A percentile compares a stretch with the other conserved stretches of the same genome.
phyloP scores from a whole-genome alignment of 2,797 vertebrate species.

The Knipowitschia caucasica region DNA sequence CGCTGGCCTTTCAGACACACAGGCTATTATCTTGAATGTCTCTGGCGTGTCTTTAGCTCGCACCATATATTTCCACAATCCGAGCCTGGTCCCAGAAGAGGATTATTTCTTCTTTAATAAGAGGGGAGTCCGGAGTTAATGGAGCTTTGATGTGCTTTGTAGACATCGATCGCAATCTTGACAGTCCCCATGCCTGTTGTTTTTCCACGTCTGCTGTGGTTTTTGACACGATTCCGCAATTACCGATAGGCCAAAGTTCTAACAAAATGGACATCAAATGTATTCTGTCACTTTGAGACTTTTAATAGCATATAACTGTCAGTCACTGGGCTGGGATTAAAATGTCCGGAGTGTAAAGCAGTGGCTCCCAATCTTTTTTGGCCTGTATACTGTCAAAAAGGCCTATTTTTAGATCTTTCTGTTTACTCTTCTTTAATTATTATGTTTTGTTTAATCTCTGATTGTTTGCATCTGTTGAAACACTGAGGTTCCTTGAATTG shows the following conservation, averaged over 20 bases:
- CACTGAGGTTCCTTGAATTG: too few species aligned
- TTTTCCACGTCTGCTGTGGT: neutral
- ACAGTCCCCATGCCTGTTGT: conserved; percentile 1
- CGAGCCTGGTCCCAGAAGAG: conserved; percentile 2
- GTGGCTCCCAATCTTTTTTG: too few species aligned
- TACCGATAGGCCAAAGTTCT: neutral
- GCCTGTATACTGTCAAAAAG: too few species aligned
- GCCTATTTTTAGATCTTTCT: too few species aligned
- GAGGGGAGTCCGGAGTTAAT: conserved; percentile 3
- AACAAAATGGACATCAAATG: neutral
- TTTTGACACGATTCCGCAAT: conserved; percentile 4
- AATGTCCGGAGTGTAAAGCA: too few species aligned
- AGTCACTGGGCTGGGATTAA: too few species aligned
- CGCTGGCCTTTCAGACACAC: conserved; percentile 4
- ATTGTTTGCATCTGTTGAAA: too few species aligned
- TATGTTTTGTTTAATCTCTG: too few species aligned
- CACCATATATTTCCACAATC: conserved; percentile 3
- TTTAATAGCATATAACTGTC: neutral
- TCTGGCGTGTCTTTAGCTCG: neutral
- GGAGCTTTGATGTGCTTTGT: conserved; percentile 2
- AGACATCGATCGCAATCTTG: neutral
- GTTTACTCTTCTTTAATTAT: too few species aligned
- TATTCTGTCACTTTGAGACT: neutral
- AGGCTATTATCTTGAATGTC: conserved; percentile 9
- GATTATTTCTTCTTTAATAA: conserved; percentile 12